Base-by-base conservation (phyloP, 2,113 vertebrate genomes). In the Rhinolophus ferrumequinum region DNA sequence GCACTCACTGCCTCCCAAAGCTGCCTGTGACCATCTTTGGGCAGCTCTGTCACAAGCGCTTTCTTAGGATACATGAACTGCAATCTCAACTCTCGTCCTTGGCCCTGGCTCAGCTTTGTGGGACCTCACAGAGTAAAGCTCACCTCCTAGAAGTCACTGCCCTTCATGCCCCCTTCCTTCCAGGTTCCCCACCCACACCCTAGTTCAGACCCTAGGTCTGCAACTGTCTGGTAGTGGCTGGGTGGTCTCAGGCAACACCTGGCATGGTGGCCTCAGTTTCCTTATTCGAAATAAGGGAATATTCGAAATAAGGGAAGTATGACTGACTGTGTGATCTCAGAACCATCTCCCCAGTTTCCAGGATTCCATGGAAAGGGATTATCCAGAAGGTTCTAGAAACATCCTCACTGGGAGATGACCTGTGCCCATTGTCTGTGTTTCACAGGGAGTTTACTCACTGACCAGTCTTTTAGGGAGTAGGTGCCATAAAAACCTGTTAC, bases 1-100 rank as follows among this genome's bases (percentile, higher is more conserved):
- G 84, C 38, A 52, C 75, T 93, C 12, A 1, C 24, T 5, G 13
- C 58, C 38, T 66, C n/a, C 14, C n/a, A 22, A 13, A 91, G 60
- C 88, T 82, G 93, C 82, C 90, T 38, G 54, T 84, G 73, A 75
- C 90, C 81, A 64, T 86, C 93, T 96, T 64, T 67, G 88, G 97
- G 80, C 66, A 92, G 89, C 75, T 93, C 16, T 33, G 44, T 7
- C 76, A 50, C 16, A 9, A 60, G 52, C 19, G 9, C 88, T 91
- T 77, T 69, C 50, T 88, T 30, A 47, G 86, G 60, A 9, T 35
- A 18, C 47, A 11, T 7, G 11, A 95, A 66, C 85, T 54, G 5
- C n/a, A 21, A 4, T 19, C 44, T 88, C 41, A 54, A 81, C 90
- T 82, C 50, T 41, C 6, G 15, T 50, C 22, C 44, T 13, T 38